These are phyloP conservation scores for Larimichthys polyactis DNA, from an alignment of 2,113 vertebrate species.

Conservation along the genomic window DNA sequence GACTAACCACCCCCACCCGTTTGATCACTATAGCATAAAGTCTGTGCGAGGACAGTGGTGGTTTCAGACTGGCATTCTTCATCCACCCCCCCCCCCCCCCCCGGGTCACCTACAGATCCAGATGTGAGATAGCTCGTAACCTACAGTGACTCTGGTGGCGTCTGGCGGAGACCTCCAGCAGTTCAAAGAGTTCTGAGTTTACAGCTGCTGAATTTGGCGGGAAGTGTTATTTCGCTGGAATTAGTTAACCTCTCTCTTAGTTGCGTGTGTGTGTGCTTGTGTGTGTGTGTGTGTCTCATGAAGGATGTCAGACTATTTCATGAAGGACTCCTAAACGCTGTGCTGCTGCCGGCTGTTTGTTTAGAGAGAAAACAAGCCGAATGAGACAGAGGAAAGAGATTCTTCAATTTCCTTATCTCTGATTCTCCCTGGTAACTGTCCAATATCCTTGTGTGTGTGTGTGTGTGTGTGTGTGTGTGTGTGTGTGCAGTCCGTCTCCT, in stretches of 20 bases:
- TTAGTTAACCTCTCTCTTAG: conserved; percentile 44
- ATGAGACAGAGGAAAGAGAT: conserved; percentile 75
- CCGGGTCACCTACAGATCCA: conserved; percentile 68
- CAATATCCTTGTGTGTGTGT: conserved; percentile 67
- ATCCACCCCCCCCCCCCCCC: conserved; percentile 4
- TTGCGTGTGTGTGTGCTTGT: conserved; percentile 3
- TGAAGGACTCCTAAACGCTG: conserved; percentile 65
- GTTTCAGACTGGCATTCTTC: conserved; percentile 36
- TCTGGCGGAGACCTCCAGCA: conserved; percentile 58
- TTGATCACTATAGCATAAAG: conserved; percentile 39
- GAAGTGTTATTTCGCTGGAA: conserved; percentile 52
- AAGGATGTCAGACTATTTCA: conserved; percentile 70
- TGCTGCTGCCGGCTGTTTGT: conserved; percentile 61
- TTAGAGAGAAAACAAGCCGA: conserved; percentile 77
- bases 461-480: not conserved
- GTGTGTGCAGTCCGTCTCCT: conserved; percentile 28
- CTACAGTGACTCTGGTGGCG: conserved; percentile 44
- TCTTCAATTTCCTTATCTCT: conserved; percentile 83
- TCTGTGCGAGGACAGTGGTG: conserved; percentile 36
- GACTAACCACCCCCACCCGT: conserved; percentile 27
- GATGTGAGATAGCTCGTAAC: conserved; percentile 64
- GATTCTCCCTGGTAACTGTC: conserved; percentile 76
- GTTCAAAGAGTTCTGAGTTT: conserved; percentile 50
- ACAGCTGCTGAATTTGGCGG: conserved; percentile 66
- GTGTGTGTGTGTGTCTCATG: conserved; percentile 32